A percentile compares a stretch with the other conserved stretches of the same genome.
phyloP scores from a whole-genome alignment of 2,888 invertebrate genomes.

The Muschampia plurimacula region DNA sequence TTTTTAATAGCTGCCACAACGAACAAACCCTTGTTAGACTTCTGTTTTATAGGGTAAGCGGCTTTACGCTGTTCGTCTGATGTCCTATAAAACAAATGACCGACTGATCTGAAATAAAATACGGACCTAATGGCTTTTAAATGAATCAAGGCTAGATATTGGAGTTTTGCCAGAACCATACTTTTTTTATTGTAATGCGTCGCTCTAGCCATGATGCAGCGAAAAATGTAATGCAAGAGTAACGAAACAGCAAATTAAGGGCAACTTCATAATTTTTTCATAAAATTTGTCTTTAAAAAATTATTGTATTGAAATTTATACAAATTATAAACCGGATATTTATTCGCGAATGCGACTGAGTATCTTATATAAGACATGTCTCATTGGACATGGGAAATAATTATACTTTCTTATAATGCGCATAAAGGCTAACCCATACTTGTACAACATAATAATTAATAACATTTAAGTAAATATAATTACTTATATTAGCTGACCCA shows the following conservation, averaged over 20 bases:
- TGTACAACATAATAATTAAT: no score
- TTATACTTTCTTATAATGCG: no score
- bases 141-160: slow-evolving; percentile 39
- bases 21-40: slow-evolving; percentile 27
- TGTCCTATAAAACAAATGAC: slow-evolving; percentile 39
- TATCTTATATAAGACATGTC: no score
- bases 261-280: neutral
- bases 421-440: no score
- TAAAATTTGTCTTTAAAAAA: no score
- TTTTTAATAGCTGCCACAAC: neutral
- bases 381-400: no score
- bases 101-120: slow-evolving; percentile 38
- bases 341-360: no score
- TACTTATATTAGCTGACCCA: no score
- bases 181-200: slow-evolving; percentile 38
- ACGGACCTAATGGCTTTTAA: slow-evolving; percentile 37
- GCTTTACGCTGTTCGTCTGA: slow-evolving; percentile 28
- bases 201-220: slow-evolving; percentile 28
- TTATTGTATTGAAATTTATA: no score
- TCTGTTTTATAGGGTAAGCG: slow-evolving; percentile 28
- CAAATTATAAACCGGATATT: no score
- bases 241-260: slow-evolving; percentile 3
- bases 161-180: slow-evolving; percentile 28
- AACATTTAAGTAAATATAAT: no score
- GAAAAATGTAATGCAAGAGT: slow-evolving; percentile 27